These are phyloP conservation scores for Pangasius larnaudii DNA, from an alignment of 2,797 vertebrate genomes.

Conservation along the genomic window DNA sequence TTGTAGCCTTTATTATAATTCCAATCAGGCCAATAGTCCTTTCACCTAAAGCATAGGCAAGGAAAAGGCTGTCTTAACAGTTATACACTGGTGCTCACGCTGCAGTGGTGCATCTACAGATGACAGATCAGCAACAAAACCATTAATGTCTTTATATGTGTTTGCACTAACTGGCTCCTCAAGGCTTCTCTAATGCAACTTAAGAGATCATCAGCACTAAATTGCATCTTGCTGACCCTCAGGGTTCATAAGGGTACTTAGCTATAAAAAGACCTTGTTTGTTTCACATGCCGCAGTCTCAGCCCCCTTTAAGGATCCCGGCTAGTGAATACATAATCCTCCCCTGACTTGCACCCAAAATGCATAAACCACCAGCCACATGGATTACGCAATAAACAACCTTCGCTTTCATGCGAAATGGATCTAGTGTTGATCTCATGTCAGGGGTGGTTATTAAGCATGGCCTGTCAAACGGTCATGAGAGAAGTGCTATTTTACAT, in stretches of 20 bases:
- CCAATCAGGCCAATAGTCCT: background rate
- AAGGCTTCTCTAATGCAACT: constrained; percentile 59
- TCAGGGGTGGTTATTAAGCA: constrained; percentile 42
- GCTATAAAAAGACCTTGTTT: constrained; percentile 64
- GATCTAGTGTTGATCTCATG: constrained; percentile 34
- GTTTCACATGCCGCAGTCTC: constrained; percentile 39
- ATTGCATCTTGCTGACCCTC: constrained; percentile 57
- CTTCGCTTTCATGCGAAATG: constrained; percentile 5
- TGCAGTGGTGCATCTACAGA: constrained; percentile 5
- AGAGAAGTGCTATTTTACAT: constrained; percentile 47
- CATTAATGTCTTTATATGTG: constrained; percentile 12
- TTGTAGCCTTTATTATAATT: constrained; percentile 12
- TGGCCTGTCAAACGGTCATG: constrained; percentile 41
- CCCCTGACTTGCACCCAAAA: constrained; percentile 26
- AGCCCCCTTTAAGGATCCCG: constrained; percentile 17
- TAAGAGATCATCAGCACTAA: constrained; percentile 54
- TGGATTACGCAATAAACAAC: constrained; percentile 39
- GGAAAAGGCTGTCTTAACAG: background rate
- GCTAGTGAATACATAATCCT: constrained; percentile 31
- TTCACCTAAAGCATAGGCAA: background rate
- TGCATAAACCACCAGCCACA: background rate
- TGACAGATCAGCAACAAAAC: constrained; percentile 24
- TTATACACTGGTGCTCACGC: background rate
- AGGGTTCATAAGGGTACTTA: constrained; percentile 52
- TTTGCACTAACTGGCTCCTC: constrained; percentile 19